Evolutionary conservation across 2,113 vertebrate species (phyloP), one percentile per base, ranked within the genome.

Genomic region (Aepyceros melampus): DNA sequence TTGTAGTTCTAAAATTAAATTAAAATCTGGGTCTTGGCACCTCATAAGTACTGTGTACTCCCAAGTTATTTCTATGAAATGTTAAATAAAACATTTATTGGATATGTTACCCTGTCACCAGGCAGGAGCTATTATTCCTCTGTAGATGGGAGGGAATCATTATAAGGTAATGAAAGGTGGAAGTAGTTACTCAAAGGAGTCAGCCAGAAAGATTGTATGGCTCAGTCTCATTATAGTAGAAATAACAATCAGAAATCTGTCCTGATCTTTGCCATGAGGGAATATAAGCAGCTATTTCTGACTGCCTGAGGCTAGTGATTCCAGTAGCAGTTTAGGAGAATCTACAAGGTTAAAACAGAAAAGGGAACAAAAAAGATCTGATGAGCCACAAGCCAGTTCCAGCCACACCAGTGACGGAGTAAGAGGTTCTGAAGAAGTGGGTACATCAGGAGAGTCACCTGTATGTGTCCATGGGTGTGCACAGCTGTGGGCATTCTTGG

Each of bases 1-100:
- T 97, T 95, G 92, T 94, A 91, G 71, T 96, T 91, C 83, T 85
- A 88, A 98, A 97, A 94, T 97, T 92, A 97, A 97, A 97, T 97
- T 78, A 89, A 97, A 97, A 82, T 83, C 40, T 2, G 27, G n/a
- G 74, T 82, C 83, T 95, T 82, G 58, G 78, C 40, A 93, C 92
- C 91, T 96, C 36, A 2, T 7, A 21, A 56, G 85, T 85, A 62
- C n/a, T 60, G 5, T 60, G 85, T 27, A 36, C 85, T 95, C 58
- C 76, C 16, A 78, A 95, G 62, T 93, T 95, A 92, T 97, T 89
- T 83, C 81, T 86, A 84, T 40, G 71, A 85, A 94, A 92, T 94
- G 90, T 97, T 86, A 95, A 92, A 85, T 96, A 62, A 91, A 92
- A 82, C 62, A 87, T 94, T 96, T 96, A 82, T 55, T 86, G 90